Percentiles rank a stretch among this genome's conserved stretches.
These are phyloP conservation scores for Porites divaricata DNA, from an alignment of 92 coral and sea anemone genomes.

Conservation along the genomic window DNA sequence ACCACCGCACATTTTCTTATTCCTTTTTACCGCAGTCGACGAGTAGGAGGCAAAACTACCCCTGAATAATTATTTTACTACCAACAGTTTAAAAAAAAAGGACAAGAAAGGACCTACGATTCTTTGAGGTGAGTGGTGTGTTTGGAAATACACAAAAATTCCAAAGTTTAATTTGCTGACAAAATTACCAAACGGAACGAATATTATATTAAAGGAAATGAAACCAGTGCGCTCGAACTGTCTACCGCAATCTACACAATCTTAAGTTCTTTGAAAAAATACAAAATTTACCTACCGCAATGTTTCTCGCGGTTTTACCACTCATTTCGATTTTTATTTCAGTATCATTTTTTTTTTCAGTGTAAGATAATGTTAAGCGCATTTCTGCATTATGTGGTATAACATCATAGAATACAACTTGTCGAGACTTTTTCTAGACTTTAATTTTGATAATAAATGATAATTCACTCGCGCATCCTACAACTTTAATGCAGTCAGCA, in stretches of 20 bases:
- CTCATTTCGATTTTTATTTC: background rate
- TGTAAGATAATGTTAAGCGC: background rate
- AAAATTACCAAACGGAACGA: background rate
- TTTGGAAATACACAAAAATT: background rate
- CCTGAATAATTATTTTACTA: no score
- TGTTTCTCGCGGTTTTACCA: background rate
- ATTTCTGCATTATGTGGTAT: no score
- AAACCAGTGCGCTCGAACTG: background rate
- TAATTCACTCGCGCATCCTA: background rate
- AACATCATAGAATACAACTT: no score
- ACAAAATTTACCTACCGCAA: background rate
- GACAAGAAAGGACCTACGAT: no score
- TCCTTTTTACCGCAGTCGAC: background rate
- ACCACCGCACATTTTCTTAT: background rate
- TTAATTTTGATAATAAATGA: background rate
- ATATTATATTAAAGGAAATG: background rate
- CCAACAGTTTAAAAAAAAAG: no score
- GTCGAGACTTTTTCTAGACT: background rate
- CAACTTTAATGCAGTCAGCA: no score
- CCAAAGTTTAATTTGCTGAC: background rate
- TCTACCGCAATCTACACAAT: background rate
- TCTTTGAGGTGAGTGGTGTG: background rate
- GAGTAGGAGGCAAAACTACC: background rate
- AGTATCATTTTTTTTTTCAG: background rate
- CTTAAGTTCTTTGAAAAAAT: background rate